A percentile compares a stretch with the other conserved stretches of the same genome.
phyloP scores from a whole-genome alignment of 2,113 vertebrate genomes.

The Clarias batrachus region DNA sequence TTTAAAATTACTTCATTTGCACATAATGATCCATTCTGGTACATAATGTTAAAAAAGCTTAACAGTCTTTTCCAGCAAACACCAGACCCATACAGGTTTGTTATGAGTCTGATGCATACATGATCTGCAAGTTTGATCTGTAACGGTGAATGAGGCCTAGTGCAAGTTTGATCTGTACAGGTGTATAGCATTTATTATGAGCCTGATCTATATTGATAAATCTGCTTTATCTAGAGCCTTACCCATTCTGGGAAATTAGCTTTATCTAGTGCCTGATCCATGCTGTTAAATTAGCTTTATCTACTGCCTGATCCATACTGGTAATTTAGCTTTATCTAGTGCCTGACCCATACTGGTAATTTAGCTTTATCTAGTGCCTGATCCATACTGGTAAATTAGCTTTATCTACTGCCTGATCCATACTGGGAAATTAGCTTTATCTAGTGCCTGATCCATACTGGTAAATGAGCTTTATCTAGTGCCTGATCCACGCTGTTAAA shows the following conservation, averaged over 20 bases:
- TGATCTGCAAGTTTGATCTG: slow-evolving; percentile 61
- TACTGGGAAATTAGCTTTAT: slow-evolving; percentile 54
- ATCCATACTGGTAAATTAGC: slow-evolving; percentile 67
- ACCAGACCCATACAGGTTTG: neutral
- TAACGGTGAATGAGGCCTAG: slow-evolving; percentile 54
- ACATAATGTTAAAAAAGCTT: neutral
- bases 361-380: slow-evolving; percentile 13
- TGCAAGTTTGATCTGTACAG: slow-evolving; percentile 50
- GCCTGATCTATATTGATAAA: slow-evolving; percentile 69
- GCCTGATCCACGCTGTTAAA: slow-evolving; percentile 69
- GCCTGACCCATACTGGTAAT: slow-evolving; percentile 69
- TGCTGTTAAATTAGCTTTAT: slow-evolving; percentile 53
- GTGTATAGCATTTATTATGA: neutral
- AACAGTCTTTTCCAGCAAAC: neutral
- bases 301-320: slow-evolving; percentile 69
- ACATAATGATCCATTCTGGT: neutral
- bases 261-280: slow-evolving; percentile 63
- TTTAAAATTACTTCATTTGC: neutral
- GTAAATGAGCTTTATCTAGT: neutral
- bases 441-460: slow-evolving; percentile 68
- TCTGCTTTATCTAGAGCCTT: slow-evolving; percentile 5
- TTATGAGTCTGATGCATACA: too few species aligned
- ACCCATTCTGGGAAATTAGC: slow-evolving; percentile 67
- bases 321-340: neutral
- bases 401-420: slow-evolving; percentile 62